Evolutionary conservation across 2,113 vertebrate species (phyloP).

Genomic region (Vireo altiloquus): DNA sequence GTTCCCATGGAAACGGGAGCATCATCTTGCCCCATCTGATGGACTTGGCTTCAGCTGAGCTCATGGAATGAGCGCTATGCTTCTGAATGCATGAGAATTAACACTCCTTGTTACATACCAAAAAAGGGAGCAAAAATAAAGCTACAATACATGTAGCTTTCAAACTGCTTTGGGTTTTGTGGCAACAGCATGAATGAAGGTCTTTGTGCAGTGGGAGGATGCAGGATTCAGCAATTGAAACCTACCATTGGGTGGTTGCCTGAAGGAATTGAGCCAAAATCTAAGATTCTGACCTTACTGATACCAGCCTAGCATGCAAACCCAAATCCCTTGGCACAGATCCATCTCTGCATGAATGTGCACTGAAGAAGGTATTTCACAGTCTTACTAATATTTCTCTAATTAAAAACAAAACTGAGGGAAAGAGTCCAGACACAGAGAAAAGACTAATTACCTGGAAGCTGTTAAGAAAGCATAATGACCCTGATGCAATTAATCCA

Average conservation of each 20-base stretch:
- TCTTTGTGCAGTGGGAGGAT: neutral
- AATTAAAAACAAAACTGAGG: neutral
- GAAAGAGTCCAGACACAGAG: neutral
- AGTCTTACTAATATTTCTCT: neutral
- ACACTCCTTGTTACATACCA: neutral
- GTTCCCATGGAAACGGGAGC: neutral
- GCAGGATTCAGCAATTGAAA: neutral
- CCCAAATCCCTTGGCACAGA: neutral
- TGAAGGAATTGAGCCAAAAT: neutral
- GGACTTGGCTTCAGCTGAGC: neutral
- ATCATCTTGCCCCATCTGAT: neutral
- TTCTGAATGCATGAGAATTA: neutral
- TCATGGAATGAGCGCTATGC: neutral
- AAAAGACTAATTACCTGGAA: neutral
- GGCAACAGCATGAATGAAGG: neutral
- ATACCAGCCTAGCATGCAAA: neutral
- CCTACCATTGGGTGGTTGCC: neutral
- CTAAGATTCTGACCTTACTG: neutral
- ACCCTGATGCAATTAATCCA: neutral
- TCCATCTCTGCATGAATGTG: neutral
- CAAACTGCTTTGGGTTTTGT: neutral
- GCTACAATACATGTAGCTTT: fast-evolving
- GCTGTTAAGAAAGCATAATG: neutral
- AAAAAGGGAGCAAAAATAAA: neutral
- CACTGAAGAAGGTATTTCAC: neutral